Evolutionary conservation across 1,140 invertebrate species (phyloP).

Genomic region (Drosophila cardini): DNA sequence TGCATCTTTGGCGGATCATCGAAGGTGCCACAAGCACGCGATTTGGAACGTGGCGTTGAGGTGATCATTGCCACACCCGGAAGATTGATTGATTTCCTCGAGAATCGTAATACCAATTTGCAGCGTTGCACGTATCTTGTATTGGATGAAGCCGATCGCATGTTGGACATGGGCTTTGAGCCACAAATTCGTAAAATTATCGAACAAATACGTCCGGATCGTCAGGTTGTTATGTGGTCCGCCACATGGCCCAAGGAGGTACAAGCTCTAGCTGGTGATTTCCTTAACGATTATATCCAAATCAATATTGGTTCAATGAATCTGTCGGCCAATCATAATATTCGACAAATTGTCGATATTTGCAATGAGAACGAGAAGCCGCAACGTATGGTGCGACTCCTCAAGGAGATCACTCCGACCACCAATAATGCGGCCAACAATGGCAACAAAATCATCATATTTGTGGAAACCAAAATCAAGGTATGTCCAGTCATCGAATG

Average conservation of each 20-base stretch:
- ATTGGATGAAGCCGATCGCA: slow-evolving; percentile 96
- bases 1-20: slow-evolving; percentile 99
- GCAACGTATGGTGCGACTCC: slow-evolving; percentile 90
- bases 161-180: slow-evolving; percentile 99
- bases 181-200: slow-evolving; percentile 99
- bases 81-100: slow-evolving; percentile 98
- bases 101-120: slow-evolving; percentile 95
- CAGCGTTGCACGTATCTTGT: slow-evolving; percentile 97
- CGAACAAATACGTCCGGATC: slow-evolving; percentile 96
- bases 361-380: slow-evolving; percentile 96
- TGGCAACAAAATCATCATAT: slow-evolving; percentile 98
- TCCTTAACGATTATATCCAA: slow-evolving; percentile 94
- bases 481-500: slow-evolving; percentile 39
- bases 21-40: slow-evolving; percentile 96
- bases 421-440: slow-evolving; percentile 87
- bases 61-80: slow-evolving; percentile 99
- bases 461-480: slow-evolving; percentile 99
- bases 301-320: slow-evolving; percentile 98
- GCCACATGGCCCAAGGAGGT: slow-evolving; percentile 99
- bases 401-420: slow-evolving; percentile 92
- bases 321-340: slow-evolving; percentile 98
- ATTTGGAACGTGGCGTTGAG: slow-evolving; percentile 95
- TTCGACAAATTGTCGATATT: slow-evolving; percentile 97
- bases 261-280: slow-evolving; percentile 96
- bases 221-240: slow-evolving; percentile 99